phyloP scores from a whole-genome alignment of 2,113 vertebrate species.

The Promerops cafer region DNA sequence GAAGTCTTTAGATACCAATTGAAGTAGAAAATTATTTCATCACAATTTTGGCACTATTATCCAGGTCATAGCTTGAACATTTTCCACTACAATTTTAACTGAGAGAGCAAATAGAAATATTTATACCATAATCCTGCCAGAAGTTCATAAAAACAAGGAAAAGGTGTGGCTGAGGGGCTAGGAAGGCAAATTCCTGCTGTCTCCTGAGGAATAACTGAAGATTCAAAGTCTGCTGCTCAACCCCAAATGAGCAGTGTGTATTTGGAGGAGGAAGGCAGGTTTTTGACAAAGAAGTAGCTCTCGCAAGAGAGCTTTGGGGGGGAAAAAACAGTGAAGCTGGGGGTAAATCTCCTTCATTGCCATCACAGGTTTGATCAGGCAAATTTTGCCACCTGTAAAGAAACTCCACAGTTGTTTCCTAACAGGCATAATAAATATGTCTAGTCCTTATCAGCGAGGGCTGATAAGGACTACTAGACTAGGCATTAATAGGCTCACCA shows the following conservation, averaged over 20 bases:
- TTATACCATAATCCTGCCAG: not conserved
- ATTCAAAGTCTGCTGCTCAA: not conserved
- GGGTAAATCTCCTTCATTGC: not conserved
- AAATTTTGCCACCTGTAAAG: not conserved
- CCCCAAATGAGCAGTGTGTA: not conserved
- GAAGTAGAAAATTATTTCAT: not conserved
- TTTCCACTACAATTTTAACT: not conserved
- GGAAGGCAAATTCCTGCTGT: not conserved
- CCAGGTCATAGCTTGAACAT: not conserved
- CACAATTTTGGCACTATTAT: not conserved
- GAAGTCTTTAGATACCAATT: not conserved
- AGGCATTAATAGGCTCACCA: not conserved
- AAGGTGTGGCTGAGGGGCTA: not conserved
- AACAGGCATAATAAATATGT: not conserved
- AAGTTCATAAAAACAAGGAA: not conserved
- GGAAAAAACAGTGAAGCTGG: not conserved
- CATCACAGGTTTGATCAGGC: not conserved
- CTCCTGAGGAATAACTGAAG: not conserved
- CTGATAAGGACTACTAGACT: not conserved
- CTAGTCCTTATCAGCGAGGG: too few species aligned
- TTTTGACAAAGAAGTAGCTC: not conserved
- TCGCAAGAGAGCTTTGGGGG: not conserved
- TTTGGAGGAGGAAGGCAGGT: not conserved
- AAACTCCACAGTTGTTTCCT: not conserved
- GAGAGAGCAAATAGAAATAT: not conserved